A percentile compares a stretch with the other conserved stretches of the same genome.
Conservation (phyloP, 2,113 vertebrate genomes). For the Ascaphus truei region DNA sequence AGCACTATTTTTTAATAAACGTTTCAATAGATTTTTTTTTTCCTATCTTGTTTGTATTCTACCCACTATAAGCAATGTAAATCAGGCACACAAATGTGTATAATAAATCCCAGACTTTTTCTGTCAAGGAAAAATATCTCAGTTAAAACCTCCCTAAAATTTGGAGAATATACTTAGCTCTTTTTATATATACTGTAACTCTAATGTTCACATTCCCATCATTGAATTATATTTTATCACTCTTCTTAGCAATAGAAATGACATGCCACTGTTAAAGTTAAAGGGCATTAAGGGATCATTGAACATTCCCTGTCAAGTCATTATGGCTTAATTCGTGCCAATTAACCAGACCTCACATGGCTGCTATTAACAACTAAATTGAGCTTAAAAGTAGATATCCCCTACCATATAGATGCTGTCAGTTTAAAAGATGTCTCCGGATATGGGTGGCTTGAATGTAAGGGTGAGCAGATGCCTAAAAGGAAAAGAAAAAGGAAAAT, state of each 20-base stretch:
- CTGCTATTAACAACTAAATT: constrained; percentile 43
- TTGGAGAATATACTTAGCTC: too few species aligned
- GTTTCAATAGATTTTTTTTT: too few species aligned
- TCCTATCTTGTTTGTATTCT: too few species aligned
- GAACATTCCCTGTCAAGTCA: constrained; percentile 45
- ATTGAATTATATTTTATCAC: too few species aligned
- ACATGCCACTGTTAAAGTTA: constrained; percentile 17
- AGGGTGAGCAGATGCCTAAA: background rate
- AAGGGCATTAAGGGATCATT: constrained; percentile 41
- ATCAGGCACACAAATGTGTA: background rate
- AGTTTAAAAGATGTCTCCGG: background rate
- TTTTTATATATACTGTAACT: too few species aligned
- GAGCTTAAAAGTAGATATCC: constrained; percentile 42
- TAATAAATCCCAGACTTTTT: background rate
- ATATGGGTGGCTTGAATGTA: background rate
- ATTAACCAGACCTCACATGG: constrained; percentile 54
- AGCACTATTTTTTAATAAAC: too few species aligned
- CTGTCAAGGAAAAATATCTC: background rate
- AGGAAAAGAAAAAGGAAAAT: background rate
- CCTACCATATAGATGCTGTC: constrained; percentile 33
- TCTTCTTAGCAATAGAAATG: constrained; percentile 6
- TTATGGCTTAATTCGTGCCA: constrained; percentile 52
- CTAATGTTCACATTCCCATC: too few species aligned
- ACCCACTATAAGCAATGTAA: too few species aligned
- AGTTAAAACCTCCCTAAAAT: too few species aligned